phyloP scores from a whole-genome alignment of 2,797 vertebrate genomes.

The Sebastes hubbsi region DNA sequence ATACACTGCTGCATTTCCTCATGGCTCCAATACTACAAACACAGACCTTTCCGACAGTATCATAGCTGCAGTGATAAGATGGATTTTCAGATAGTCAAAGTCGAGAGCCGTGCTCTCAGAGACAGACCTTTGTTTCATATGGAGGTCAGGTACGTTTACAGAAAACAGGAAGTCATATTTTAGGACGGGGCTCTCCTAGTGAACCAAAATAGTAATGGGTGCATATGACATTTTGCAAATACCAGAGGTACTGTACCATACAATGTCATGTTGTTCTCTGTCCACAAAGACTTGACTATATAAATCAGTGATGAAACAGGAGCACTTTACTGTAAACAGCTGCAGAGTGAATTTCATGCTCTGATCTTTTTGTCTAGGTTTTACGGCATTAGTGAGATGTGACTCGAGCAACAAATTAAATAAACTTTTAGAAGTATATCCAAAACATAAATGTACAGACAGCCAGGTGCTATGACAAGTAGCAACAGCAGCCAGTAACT shows the following conservation, averaged over 20 bases:
- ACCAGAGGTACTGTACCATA: conserved; percentile 24
- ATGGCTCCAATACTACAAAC: conserved; percentile 24
- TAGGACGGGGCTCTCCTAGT: conserved; percentile 1
- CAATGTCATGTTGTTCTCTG: conserved; percentile 12
- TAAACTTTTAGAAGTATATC: neutral
- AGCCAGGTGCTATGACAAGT: neutral
- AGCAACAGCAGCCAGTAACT: neutral
- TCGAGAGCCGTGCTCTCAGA: conserved; percentile 6
- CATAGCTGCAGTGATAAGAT: conserved; percentile 55
- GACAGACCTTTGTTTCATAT: conserved; percentile 35
- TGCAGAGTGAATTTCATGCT: neutral
- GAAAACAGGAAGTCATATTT: conserved; percentile 58
- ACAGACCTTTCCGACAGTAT: conserved; percentile 24
- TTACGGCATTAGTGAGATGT: neutral
- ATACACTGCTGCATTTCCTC: conserved; percentile 46
- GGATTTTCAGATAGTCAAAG: conserved; percentile 61
- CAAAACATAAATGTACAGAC: conserved; percentile 18
- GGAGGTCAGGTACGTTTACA: conserved; percentile 33
- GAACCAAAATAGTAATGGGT: conserved; percentile 52
- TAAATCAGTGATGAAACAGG: conserved; percentile 15
- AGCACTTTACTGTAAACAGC: conserved; percentile 24
- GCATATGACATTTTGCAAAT: conserved; percentile 55
- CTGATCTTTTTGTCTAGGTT: neutral
- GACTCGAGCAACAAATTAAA: neutral
- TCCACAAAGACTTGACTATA: neutral